A percentile compares a stretch with the other conserved stretches of the same genome.
phyloP scores from a whole-genome alignment of 2,113 vertebrate species.

The Petrocephalus microphthalmus region DNA sequence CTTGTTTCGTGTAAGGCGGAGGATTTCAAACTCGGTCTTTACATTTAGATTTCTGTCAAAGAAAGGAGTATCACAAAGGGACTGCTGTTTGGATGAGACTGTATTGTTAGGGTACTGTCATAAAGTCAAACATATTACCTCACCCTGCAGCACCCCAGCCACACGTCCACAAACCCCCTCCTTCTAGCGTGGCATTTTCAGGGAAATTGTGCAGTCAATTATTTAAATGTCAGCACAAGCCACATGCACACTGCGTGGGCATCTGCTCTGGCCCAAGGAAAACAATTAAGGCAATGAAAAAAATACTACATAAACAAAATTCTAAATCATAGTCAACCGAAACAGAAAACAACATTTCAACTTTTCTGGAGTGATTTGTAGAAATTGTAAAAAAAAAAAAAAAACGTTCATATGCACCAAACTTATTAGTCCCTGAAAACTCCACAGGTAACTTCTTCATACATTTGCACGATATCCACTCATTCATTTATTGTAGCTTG shows the following conservation, averaged over 20 bases:
- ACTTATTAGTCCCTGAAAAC: background rate
- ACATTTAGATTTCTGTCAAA: too few species aligned
- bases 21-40: background rate
- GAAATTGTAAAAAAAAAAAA: background rate
- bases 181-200: slow-evolving; percentile 20
- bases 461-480: background rate
- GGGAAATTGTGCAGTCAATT: slow-evolving; percentile 24
- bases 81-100: background rate
- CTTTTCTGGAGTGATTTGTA: background rate
- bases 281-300: slow-evolving; percentile 18
- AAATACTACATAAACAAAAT: slow-evolving; percentile 16
- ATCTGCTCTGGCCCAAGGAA: slow-evolving; percentile 20
- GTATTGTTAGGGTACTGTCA: background rate
- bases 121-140: slow-evolving; percentile 4
- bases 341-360: background rate
- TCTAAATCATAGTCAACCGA: background rate
- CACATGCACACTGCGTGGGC: slow-evolving; percentile 9
- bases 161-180: background rate
- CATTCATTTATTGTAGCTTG: background rate
- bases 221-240: slow-evolving; percentile 28
- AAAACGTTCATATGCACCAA: background rate
- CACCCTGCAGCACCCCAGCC: background rate
- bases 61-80: background rate
- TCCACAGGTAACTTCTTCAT: background rate
- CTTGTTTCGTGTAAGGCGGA: background rate